phyloP scores from a whole-genome alignment of 1,140 invertebrate species.

The Drosophila neocordata region DNA sequence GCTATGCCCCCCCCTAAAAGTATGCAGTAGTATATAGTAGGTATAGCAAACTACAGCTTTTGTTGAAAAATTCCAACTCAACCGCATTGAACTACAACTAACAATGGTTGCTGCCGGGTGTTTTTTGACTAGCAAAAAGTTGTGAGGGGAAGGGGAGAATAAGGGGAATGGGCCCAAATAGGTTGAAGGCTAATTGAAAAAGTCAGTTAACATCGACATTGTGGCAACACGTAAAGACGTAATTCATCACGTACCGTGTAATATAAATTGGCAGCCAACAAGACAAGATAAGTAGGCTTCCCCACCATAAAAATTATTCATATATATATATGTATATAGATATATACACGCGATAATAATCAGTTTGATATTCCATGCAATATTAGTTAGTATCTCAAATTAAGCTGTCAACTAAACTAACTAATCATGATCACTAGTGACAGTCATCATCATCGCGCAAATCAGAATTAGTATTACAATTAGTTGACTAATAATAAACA shows the following conservation, averaged over 20 bases:
- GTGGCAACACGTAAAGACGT: slow-evolving; percentile 37
- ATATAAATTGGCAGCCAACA: slow-evolving; percentile 59
- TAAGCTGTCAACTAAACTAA: too few relatives aligned
- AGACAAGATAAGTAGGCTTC: slow-evolving; percentile 3
- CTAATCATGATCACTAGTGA: too few relatives aligned
- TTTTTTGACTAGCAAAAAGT: slow-evolving; percentile 26
- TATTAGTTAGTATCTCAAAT: too few relatives aligned
- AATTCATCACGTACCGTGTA: slow-evolving; percentile 61
- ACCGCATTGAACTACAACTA: slow-evolving; percentile 48
- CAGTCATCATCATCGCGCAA: too few relatives aligned
- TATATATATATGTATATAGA: too few relatives aligned
- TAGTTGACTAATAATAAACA: too few relatives aligned
- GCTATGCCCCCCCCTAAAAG: slow-evolving; percentile 9
- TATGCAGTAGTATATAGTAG: slow-evolving; percentile 19
- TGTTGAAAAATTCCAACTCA: slow-evolving; percentile 40
- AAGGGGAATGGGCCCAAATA: not conserved
- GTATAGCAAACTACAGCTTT: slow-evolving; percentile 28
- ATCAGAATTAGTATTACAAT: too few relatives aligned
- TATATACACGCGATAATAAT: too few relatives aligned
- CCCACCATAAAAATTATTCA: too few relatives aligned
- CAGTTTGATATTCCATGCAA: too few relatives aligned
- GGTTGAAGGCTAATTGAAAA: slow-evolving; percentile 68
- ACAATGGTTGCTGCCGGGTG: slow-evolving; percentile 46
- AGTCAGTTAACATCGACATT: slow-evolving; percentile 39
- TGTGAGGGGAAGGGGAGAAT: not conserved